Evolutionary conservation across 2,888 invertebrate species (phyloP).

Genomic region (Leucophenga montana): DNA sequence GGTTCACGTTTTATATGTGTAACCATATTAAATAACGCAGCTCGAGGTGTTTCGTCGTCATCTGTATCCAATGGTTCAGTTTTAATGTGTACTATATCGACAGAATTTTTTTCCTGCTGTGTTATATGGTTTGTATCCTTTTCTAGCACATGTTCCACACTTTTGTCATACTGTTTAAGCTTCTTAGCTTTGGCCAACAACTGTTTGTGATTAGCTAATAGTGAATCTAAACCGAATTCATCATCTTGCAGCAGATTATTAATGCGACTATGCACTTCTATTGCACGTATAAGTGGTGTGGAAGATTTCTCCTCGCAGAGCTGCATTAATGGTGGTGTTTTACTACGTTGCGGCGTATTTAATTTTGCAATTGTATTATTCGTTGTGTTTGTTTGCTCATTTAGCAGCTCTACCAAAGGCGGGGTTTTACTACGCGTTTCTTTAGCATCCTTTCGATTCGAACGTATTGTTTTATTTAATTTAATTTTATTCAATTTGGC

Average conservation of each 20-base stretch:
- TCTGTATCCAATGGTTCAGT: background rate
- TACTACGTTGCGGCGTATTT: slow-evolving; percentile 39
- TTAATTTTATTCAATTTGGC: too few relatives aligned
- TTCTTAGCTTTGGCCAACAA: slow-evolving; percentile 35
- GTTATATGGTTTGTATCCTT: slow-evolving; percentile 6
- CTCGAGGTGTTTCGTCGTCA: background rate
- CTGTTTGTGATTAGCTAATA: slow-evolving; percentile 54
- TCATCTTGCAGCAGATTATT: slow-evolving; percentile 65
- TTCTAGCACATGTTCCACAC: background rate
- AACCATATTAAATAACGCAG: too few relatives aligned
- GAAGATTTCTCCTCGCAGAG: background rate
- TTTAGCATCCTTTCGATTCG: too few relatives aligned
- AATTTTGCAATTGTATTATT: background rate
- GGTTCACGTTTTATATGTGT: background rate
- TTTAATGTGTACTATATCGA: background rate
- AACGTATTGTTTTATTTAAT: background rate
- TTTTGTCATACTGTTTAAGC: background rate
- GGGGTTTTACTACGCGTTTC: background rate
- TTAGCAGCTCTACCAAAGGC: background rate
- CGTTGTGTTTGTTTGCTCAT: background rate
- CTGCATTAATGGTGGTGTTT: slow-evolving; percentile 54
- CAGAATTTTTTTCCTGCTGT: background rate
- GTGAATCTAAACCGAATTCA: slow-evolving; percentile 58
- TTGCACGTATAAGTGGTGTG: slow-evolving; percentile 43
- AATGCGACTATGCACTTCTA: slow-evolving; percentile 66